phyloP scores from a whole-genome alignment of 2,888 invertebrate species.

The Phorcus lineatus region DNA sequence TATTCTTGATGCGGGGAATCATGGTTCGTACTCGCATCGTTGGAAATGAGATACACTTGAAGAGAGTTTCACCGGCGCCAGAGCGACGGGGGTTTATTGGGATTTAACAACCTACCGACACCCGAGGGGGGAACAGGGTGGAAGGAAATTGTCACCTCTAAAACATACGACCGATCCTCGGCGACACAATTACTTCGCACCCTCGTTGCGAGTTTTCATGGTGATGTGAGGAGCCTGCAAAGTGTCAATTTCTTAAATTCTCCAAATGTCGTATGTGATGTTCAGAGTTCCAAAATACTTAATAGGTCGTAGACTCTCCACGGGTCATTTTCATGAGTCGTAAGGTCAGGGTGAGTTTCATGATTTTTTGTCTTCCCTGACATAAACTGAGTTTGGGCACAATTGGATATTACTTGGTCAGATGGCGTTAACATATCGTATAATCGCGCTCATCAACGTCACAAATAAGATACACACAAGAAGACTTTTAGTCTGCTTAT shows the following conservation, averaged over 20 bases:
- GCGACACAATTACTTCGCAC: neutral
- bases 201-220: neutral
- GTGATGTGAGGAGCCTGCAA: neutral
- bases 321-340: too few species aligned
- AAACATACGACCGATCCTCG: neutral
- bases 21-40: neutral
- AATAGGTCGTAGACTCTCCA: too few species aligned
- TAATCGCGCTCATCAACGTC: too few species aligned
- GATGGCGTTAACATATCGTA: too few species aligned
- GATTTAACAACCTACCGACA: constrained; percentile 1
- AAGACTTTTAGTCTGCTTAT: too few species aligned
- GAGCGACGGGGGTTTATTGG: neutral
- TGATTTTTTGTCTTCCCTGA: too few species aligned
- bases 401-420: too few species aligned
- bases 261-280: neutral
- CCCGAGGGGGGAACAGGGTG: neutral
- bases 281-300: neutral
- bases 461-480: too few species aligned
- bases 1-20: neutral
- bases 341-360: too few species aligned
- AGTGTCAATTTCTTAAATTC: neutral
- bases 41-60: constrained; percentile 11
- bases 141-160: neutral
- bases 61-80: constrained; percentile 4
- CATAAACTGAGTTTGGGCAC: too few species aligned